Percentiles rank a stretch among this genome's conserved stretches.
These are phyloP conservation scores for Macrotis lagotis DNA, from an alignment of 2,113 vertebrate genomes.

Conservation along the genomic window DNA sequence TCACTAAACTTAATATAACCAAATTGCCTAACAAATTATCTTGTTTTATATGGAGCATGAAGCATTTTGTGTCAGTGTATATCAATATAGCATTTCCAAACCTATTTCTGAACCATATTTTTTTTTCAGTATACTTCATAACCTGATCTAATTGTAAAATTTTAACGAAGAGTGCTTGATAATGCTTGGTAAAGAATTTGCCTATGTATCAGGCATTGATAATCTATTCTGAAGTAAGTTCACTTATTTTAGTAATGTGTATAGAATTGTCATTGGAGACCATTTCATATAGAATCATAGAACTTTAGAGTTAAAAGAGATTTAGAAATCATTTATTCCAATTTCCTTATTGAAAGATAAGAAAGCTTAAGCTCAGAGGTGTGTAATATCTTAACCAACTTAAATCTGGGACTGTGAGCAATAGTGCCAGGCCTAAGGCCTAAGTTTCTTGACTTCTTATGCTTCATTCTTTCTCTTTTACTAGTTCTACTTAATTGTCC, in stretches of 20 bases:
- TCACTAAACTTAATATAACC: background rate
- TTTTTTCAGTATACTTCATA: background rate
- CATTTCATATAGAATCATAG: background rate
- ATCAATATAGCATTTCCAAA: background rate
- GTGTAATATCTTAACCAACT: background rate
- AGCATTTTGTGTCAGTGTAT: background rate
- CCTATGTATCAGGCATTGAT: background rate
- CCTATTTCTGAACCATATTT: background rate
- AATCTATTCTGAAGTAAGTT: background rate
- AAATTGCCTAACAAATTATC: background rate
- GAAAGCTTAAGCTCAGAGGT: background rate
- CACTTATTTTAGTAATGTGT: background rate
- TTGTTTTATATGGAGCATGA: background rate
- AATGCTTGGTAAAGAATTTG: background rate
- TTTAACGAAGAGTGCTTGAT: background rate
- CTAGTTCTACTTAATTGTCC: background rate
- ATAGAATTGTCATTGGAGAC: background rate
- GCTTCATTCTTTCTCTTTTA: background rate
- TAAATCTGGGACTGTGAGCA: background rate
- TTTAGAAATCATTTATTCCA: background rate
- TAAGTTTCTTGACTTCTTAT: background rate
- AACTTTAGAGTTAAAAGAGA: background rate
- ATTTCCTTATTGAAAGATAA: background rate
- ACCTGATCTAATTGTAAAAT: background rate
- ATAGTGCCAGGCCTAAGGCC: background rate